These are phyloP conservation scores for Labrus mixtus DNA, from an alignment of 2,113 vertebrate genomes.

Conservation along the genomic window DNA sequence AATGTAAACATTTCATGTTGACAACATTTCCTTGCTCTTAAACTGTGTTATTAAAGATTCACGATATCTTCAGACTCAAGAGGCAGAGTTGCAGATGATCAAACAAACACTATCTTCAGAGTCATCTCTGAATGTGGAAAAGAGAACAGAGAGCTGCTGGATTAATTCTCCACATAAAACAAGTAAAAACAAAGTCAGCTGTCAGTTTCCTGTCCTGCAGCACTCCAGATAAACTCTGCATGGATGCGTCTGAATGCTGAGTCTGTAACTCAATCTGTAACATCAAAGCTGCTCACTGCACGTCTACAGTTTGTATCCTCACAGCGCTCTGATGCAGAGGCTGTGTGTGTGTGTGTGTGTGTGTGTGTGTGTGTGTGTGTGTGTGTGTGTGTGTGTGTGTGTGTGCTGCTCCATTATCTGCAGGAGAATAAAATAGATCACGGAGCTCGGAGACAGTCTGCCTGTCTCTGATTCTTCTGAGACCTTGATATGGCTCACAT, in stretches of 20 bases:
- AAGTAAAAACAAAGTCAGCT: slow-evolving; percentile 9
- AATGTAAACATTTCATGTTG: neutral
- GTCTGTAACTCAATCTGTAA: slow-evolving; percentile 23
- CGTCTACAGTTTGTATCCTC: neutral
- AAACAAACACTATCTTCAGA: slow-evolving; percentile 24
- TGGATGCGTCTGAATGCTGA: neutral
- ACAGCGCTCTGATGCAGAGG: neutral
- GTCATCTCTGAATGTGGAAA: slow-evolving; percentile 13
- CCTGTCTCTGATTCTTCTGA: slow-evolving; percentile 49
- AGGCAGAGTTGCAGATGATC: slow-evolving; percentile 8
- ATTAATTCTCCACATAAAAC: slow-evolving; percentile 16
- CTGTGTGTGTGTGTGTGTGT: neutral
- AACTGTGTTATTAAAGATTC: too few species aligned
- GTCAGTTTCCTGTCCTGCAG: slow-evolving; percentile 12
- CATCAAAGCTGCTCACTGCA: slow-evolving; percentile 35
- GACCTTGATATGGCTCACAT: slow-evolving; percentile 64
- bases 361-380: too few species aligned
- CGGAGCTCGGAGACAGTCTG: slow-evolving; percentile 66
- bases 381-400: neutral
- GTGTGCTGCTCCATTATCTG: slow-evolving; percentile 32
- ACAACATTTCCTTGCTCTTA: neutral
- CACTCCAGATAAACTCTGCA: slow-evolving; percentile 25
- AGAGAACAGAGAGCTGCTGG: slow-evolving; percentile 8
- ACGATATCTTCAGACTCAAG: neutral
- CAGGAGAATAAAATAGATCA: slow-evolving; percentile 35